Conservation (phyloP, 2,888 invertebrate species). For the Drosophila mulleri region DNA sequence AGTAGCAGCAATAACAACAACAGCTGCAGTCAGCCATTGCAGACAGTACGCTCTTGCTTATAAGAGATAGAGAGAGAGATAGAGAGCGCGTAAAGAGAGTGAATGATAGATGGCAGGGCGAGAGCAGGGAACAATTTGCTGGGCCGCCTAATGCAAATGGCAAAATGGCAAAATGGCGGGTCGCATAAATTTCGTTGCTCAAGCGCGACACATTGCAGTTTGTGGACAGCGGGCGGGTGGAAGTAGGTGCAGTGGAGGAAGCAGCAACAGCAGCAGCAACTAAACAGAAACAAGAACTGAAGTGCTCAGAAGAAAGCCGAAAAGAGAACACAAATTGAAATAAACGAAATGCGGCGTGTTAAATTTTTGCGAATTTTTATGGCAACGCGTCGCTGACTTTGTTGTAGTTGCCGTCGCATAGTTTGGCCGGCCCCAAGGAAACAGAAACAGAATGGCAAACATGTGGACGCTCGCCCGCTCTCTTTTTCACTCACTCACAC, state of each 20-base stretch:
- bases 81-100: constrained; percentile 8
- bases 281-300: constrained; percentile 20
- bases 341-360: constrained; percentile 70
- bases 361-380: constrained; percentile 60
- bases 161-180: constrained; percentile 58
- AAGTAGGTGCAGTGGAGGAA: constrained; percentile 6
- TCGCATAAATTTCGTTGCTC: constrained; percentile 72
- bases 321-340: constrained; percentile 58
- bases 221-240: not conserved
- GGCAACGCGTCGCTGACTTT: constrained; percentile 60
- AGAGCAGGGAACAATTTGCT: constrained; percentile 24
- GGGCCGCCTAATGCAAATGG: constrained; percentile 53
- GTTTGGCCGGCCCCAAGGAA: constrained; percentile 68
- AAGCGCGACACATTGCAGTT: constrained; percentile 63
- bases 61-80: constrained; percentile 13
- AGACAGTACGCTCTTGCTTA: constrained; percentile 19
- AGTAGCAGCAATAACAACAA: constrained; percentile 15
- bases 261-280: not conserved
- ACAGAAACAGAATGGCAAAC: constrained; percentile 75
- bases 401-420: constrained; percentile 52
- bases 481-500: constrained; percentile 13
- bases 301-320: constrained; percentile 40
- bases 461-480: constrained; percentile 54
- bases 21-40: constrained; percentile 29
- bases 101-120: not conserved